phyloP scores from a whole-genome alignment of 1,140 invertebrate species.

The Luehdorfia chinensis region DNA sequence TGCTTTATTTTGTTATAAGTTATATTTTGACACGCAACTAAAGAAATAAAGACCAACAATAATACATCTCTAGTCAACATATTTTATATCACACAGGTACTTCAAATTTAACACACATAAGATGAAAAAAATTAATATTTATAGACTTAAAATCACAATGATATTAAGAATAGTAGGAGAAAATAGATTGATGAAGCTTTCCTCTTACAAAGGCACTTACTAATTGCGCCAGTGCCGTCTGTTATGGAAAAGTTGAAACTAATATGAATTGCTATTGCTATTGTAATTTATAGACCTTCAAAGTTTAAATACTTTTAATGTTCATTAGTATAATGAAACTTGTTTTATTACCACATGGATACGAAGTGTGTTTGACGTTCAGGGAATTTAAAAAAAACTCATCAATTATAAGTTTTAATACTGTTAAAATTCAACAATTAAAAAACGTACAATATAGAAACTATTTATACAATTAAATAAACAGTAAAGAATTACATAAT shows the following conservation, averaged over 20 bases:
- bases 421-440: conserved; percentile 72
- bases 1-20: conserved; percentile 10
- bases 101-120: too few relatives aligned
- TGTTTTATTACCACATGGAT: conserved; percentile 4
- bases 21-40: conserved; percentile 5
- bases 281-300: too few relatives aligned
- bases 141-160: too few relatives aligned
- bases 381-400: conserved; percentile 20
- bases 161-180: too few relatives aligned
- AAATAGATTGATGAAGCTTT: too few relatives aligned
- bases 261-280: neutral
- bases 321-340: conserved; percentile 8
- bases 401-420: conserved; percentile 57
- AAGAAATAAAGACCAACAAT: too few relatives aligned
- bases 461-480: conserved; percentile 51
- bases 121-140: too few relatives aligned
- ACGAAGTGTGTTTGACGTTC: neutral
- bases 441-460: conserved; percentile 56
- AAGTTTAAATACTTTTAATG: too few relatives aligned
- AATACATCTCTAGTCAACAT: too few relatives aligned
- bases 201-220: too few relatives aligned
- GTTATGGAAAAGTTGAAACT: neutral
- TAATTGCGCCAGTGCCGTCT: too few relatives aligned
- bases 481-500: conserved; percentile 49
- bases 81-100: too few relatives aligned